Base-by-base conservation (phyloP, 2,888 invertebrate species). In the Noctua comes region DNA sequence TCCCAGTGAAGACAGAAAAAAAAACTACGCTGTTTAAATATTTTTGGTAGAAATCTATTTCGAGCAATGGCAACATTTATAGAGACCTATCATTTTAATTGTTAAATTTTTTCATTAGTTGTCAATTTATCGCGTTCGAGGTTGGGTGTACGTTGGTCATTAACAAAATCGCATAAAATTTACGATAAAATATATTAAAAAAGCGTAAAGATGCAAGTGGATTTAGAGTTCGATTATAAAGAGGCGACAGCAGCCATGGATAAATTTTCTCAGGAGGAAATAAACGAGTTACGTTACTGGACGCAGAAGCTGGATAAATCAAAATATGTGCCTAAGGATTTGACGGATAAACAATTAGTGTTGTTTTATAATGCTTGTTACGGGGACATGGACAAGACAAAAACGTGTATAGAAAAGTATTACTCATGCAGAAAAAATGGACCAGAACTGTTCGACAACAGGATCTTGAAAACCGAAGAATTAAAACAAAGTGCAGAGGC, bases 311-410 rank as follows among this genome's bases (percentile, higher is more conserved):
- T 97, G 88, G 97, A 97, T 86, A 95, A 93, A 92, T 92, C 95
- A 57, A 97, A 97, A 94, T 95, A 92, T 90, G 95, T 97, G 83
- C 97, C 97, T 36, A 95, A 96, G 88, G 97, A 97, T 91, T 89
- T 97, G 82, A 89, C 97, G 54, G 97, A 97, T 86, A 97, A 98
- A 92, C 98, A 98, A 91, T 94, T 98, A 76, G 96, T 97, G 51
- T 92, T 98, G 66, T 98, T 98, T 90, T 97, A 97, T 86, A 97
- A 98, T 89, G 98, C 98, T 70, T 98, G 98, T 92, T 97, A 97
- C 81, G 97, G 97, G 77, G 95, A 97, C 64, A 89, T 97, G 87
- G 97, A 97, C 24, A 97, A 96, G 73, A 97, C 97, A 0, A 97
- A 97, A 90, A 94, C 91, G n/a, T 98, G 98, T 88, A 97, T 98